These are phyloP conservation scores for Haemorhous mexicanus DNA, from an alignment of 2,113 vertebrate genomes.

Conservation along the genomic window DNA sequence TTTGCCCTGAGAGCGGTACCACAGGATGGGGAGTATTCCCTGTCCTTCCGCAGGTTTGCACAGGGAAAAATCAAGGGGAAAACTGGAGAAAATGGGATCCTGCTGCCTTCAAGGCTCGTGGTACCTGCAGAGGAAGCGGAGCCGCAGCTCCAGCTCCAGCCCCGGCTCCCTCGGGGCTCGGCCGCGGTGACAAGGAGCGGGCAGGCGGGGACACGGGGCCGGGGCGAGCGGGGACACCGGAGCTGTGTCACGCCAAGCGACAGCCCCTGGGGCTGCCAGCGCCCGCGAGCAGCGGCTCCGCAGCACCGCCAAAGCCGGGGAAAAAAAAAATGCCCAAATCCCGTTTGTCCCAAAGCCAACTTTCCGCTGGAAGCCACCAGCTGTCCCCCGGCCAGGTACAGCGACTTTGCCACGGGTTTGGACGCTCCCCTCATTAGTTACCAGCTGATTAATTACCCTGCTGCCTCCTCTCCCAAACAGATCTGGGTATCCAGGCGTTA, in stretches of 20 bases:
- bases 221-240: background rate
- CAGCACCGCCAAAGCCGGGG: background rate
- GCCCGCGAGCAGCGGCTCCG: background rate
- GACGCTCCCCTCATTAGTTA: background rate
- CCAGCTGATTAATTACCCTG: background rate
- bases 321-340: background rate
- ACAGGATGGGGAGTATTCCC: rapidly evolving
- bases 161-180: background rate
- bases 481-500: background rate
- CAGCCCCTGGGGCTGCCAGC: background rate
- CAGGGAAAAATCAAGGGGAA: rapidly evolving
- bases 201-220: background rate
- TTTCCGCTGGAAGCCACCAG: background rate
- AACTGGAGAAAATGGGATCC: background rate
- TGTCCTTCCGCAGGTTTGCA: too few species aligned
- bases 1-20: background rate
- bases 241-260: background rate
- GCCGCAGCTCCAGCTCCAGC: background rate
- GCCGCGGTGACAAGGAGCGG: background rate
- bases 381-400: background rate
- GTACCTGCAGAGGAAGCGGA: background rate
- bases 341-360: background rate
- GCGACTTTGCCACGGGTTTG: background rate
- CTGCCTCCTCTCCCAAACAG: background rate
- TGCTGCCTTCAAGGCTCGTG: background rate